Base-by-base conservation (phyloP, 2,888 invertebrate species). In the Epistrophella euchroma region DNA sequence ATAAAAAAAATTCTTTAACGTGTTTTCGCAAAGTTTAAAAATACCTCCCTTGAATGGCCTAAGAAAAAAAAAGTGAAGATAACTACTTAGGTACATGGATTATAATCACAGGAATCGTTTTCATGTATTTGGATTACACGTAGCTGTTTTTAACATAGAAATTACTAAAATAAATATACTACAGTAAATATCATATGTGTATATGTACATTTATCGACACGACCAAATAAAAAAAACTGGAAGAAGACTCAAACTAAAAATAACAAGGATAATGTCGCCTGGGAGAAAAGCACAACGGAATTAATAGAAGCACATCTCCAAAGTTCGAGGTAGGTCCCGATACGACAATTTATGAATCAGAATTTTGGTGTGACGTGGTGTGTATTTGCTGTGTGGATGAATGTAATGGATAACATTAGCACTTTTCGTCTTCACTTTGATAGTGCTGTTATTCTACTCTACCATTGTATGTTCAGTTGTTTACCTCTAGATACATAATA, bases 211-310 rank as follows among this genome's bases (percentile, higher is more conserved):
- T 22, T 25, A 25, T 50, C 3, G 7, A 15, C 15, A 50, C 22
- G 17, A 45, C 6, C 1, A 47, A 15, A 35, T 56, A 76, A 32
- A 50, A 62, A n/a, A 73, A 73, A 74, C 80, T 35, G 58, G 60
- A 76, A 62, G 68, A 72, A 85, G 76, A 80, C 58, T 76, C 56
- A 74, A 76, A 80, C 68, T 76, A 81, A 71, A 76, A 76, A 52
- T 72, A 80, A 85, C 76, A 85, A 85, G 85, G 85, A 85, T 80
- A 76, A 85, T 85, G 80, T 85, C 85, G 85, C 76, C 80, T 72
- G 71, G 72, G 68, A 80, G 80, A 47, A 80, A 80, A 80, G 85
- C 85, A 85, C 76, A 85, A 68, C 72, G 72, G 76, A 82, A 81
- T 78, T 86, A 74, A 82, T 73, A 86, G 86, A 64, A 70, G 73